Evolutionary conservation across 1,140 invertebrate genomes (phyloP).

Genomic region (Diploscapter pachys): DNA sequence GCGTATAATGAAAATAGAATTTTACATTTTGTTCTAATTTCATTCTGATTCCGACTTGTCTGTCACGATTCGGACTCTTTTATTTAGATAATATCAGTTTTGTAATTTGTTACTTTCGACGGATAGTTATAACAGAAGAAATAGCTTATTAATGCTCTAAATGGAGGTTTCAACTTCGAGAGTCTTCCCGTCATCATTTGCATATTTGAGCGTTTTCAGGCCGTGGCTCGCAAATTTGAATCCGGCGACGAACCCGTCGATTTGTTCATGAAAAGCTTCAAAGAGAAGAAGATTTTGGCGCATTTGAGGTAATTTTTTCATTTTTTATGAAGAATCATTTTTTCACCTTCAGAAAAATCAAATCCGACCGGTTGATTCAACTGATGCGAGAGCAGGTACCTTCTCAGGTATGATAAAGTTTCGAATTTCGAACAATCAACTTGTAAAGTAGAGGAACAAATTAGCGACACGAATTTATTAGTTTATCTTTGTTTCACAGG

Average conservation of each 20-base stretch:
- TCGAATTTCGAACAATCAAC: too few species aligned
- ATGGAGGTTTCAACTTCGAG: too few species aligned
- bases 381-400: slow-evolving; percentile 18
- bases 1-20: too few species aligned
- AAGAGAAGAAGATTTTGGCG: slow-evolving; percentile 23
- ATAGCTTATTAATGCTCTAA: background rate
- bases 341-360: slow-evolving; percentile 17
- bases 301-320: slow-evolving; percentile 11
- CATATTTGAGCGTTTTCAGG: background rate
- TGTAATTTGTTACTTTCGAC: background rate
- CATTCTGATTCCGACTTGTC: too few species aligned
- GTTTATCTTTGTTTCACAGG: too few species aligned
- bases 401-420: too few species aligned
- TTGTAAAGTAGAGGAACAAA: too few species aligned
- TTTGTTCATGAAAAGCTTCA: slow-evolving; percentile 26
- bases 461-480: too few species aligned
- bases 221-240: slow-evolving; percentile 12
- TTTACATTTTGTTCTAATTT: too few species aligned
- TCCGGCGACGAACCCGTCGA: slow-evolving; percentile 11
- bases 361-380: slow-evolving; percentile 15
- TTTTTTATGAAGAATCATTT: background rate
- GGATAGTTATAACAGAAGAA: background rate
- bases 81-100: background rate
- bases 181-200: background rate
- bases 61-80: too few species aligned